phyloP scores from a whole-genome alignment of 2,888 invertebrate genomes.

The Geophilus truncorum region DNA sequence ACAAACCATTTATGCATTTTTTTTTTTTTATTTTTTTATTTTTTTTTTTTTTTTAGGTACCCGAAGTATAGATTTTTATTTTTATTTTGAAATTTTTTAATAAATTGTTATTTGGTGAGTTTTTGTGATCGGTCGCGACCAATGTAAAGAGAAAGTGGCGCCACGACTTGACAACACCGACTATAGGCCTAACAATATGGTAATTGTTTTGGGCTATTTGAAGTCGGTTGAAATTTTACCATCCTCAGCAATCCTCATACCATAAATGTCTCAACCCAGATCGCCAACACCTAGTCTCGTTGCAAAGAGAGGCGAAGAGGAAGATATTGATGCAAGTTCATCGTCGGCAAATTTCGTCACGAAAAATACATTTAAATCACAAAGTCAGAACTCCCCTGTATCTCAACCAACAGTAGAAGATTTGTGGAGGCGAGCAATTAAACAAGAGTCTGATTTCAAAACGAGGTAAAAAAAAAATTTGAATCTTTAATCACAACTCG shows the following conservation, averaged over 20 bases:
- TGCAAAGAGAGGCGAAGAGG: neutral
- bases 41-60: too few relatives aligned
- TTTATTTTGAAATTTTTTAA: too few relatives aligned
- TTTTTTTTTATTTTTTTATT: too few relatives aligned
- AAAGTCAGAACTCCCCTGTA: neutral
- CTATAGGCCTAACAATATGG: neutral
- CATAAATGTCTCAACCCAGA: neutral
- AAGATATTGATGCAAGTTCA: neutral
- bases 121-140: too few relatives aligned
- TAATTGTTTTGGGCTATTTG: neutral
- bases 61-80: too few relatives aligned
- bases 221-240: too few relatives aligned
- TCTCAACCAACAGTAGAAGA: neutral
- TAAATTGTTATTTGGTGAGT: too few relatives aligned
- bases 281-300: neutral
- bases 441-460: neutral
- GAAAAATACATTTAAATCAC: neutral
- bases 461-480: neutral
- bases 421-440: neutral
- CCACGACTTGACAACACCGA: too few relatives aligned
- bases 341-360: neutral
- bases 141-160: too few relatives aligned
- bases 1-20: too few relatives aligned
- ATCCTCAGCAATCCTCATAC: too few relatives aligned
- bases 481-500: neutral